Base-by-base conservation (phyloP, 2,797 vertebrate genomes). In the Eulemur coronatus region DNA sequence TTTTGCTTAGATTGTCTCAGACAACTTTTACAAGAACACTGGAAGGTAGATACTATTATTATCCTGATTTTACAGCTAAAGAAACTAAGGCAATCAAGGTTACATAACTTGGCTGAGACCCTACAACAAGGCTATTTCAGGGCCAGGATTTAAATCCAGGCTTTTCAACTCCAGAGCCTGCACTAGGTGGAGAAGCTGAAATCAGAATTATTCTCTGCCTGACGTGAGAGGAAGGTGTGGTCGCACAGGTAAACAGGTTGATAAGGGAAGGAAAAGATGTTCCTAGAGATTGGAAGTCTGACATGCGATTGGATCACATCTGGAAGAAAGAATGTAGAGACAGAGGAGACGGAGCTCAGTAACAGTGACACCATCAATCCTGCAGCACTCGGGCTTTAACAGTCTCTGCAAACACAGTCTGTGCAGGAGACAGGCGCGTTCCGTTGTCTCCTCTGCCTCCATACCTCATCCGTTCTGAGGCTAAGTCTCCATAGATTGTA, bases 1-100 rank as follows among this genome's bases (percentile, higher is more conserved):
- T 82, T 90, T 70, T 89, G 9, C 75, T 17, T 88, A 35, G 10
- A n/a, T 91, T 61, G 30, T 65, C 61, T 96, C 57, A 86, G 52
- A 70, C 15, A 94, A 55, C 22, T 84, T 55, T 72, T 72, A 33
- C 41, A 70, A 86, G 12, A 50, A 70, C 48, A 17, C 38, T 46
- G 20, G 30, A 15, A 65, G 55, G 43, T 67, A 92, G 52, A 73
- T 50, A 48, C 43, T 79, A 30, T 75, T 92, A 82, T 79, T 91
- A 65, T 61, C 72, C 70, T 63, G 55, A 84, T 63, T 94, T 70
- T 41, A 55, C 43, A 85, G 48, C 46, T 90, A 22, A 72, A 87
- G 48, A 94, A 94, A 70, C 17, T 55, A 5, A 9, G 50, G 52
- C 20, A 65, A 52, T 79, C 46, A 79, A 95, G 35, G 24, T 73